Base-by-base conservation (phyloP, 2,888 invertebrate genomes). In the Aromia moschata region DNA sequence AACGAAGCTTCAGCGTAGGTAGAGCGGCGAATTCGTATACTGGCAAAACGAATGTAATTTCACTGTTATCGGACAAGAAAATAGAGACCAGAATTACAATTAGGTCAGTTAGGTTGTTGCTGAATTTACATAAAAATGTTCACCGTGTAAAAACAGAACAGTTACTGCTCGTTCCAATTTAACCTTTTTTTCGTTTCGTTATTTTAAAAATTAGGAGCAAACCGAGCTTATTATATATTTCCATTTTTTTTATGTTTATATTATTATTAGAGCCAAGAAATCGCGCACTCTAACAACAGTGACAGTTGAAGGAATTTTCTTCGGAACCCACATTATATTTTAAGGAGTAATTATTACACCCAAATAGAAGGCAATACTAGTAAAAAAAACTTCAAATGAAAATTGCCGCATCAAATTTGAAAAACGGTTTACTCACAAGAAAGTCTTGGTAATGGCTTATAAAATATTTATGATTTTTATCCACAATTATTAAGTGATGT, bases 41-140 rank as follows among this genome's bases (percentile, higher is more conserved):
- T 37, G 52, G 52, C 25, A 58, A 51, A 58, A 58, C 52, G 51
- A 46, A 51, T 51, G 49, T 61, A 58, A 61, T 54, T 54, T 45
- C 33, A 15, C 38, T 38, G 57, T 57, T 61, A 61, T 58, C 58
- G 59, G 41, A 44, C 55, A 43, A 52, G 46, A 53, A 60, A 54
- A 46, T 60, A 54, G 56, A 45, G 62, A 56, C 38, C 49, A 51
- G 62, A 62, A 62, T 62, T 53, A 62, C 59, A 62, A 62, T 62
- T 62, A 62, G 62, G 62, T 60, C 62, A 62, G 53, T 60, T 53
- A 45, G 59, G 40, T 45, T 53, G 40, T 33, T 45, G 25, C 18
- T 41, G 51, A 52, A 62, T 60, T 56, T 59, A 47, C 56, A 59
- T 62, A 57, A 59, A 62, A 62, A 54, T 58, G 51, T 53, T 53